phyloP scores from a whole-genome alignment of 64 coral and sea anemone species.

The Stichodactyla helianthus region DNA sequence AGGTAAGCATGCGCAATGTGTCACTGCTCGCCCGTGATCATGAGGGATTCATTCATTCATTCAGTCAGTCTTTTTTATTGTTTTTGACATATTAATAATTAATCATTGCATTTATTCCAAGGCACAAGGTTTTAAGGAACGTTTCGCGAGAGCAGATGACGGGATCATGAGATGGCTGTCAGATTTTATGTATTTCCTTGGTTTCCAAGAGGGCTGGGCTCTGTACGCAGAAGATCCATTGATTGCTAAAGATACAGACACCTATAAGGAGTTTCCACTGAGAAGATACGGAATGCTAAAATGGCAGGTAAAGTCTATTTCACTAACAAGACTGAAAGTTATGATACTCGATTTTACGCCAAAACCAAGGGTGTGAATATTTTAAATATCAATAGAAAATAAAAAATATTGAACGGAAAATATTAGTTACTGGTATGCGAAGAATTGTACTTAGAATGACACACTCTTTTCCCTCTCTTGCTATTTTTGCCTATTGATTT shows the following conservation, averaged over 20 bases:
- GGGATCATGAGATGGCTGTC: slow-evolving; percentile 25
- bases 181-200: slow-evolving; percentile 24
- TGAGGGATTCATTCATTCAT: no score
- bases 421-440: no score
- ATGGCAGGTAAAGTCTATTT: slow-evolving; percentile 29
- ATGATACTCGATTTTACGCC: no score
- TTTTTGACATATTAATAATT: neutral
- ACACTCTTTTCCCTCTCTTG: no score
- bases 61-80: neutral
- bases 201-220: slow-evolving; percentile 46
- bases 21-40: no score
- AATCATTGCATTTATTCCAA: neutral
- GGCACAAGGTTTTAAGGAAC: neutral
- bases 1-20: slow-evolving; percentile 24
- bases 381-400: no score
- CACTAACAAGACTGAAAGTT: no score
- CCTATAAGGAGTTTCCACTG: slow-evolving; percentile 20
- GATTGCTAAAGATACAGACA: slow-evolving; percentile 42
- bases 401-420: no score
- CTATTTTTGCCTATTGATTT: no score
- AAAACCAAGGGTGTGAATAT: no score
- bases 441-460: no score
- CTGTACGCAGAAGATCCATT: slow-evolving; percentile 49
- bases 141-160: neutral
- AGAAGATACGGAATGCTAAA: slow-evolving; percentile 39